Evolutionary conservation across 2,113 vertebrate genomes (phyloP).

Genomic region (Puma concolor): DNA sequence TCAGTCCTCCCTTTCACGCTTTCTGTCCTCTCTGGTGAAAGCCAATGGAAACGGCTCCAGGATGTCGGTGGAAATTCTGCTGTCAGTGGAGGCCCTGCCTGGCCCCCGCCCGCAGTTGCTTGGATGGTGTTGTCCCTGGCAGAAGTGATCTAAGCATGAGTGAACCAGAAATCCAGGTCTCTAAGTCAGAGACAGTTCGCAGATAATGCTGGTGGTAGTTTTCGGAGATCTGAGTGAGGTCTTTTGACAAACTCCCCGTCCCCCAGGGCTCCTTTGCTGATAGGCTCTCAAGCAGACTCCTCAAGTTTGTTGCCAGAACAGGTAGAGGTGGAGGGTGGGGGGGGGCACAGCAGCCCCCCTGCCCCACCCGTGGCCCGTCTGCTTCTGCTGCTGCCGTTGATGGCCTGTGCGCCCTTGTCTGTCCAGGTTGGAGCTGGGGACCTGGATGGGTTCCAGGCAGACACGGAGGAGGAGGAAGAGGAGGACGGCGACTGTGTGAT

Average conservation of each 20-base stretch:
- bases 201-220: too few relatives aligned
- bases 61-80: neutral
- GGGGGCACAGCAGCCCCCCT: neutral
- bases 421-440: slow-evolving; percentile 86
- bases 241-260: neutral
- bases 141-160: neutral
- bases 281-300: too few relatives aligned
- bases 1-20: neutral
- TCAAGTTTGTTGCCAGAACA: neutral
- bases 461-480: slow-evolving; percentile 89
- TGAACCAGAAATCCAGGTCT: neutral
- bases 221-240: neutral
- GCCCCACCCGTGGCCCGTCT: neutral
- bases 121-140: rapidly evolving
- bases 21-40: neutral
- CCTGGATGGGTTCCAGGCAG: slow-evolving; percentile 96
- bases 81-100: neutral
- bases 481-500: slow-evolving; percentile 90
- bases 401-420: rapidly evolving
- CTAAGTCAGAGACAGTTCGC: neutral
- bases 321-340: neutral
- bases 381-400: neutral
- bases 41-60: too few relatives aligned
- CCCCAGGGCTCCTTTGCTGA: neutral
- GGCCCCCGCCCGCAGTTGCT: neutral